Percentiles rank a stretch among this genome's conserved stretches.
Conservation (phyloP, 2,113 vertebrate genomes). For the Nothocercus nigrocapillus region DNA sequence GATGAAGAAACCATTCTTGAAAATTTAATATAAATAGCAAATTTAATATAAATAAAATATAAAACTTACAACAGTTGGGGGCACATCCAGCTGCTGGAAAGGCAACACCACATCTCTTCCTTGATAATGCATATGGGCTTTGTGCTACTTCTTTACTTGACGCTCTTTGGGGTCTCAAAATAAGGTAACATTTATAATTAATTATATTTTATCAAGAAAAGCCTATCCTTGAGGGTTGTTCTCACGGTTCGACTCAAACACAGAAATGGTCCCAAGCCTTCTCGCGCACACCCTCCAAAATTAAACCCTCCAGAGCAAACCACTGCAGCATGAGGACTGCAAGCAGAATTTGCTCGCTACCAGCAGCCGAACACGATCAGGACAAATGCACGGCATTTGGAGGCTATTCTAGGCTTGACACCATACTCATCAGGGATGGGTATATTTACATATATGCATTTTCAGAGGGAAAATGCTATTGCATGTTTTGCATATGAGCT, state of each 20-base stretch:
- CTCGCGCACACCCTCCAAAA: background rate
- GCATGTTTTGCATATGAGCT: background rate
- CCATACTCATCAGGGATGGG: background rate
- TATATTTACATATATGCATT: background rate
- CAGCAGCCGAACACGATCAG: background rate
- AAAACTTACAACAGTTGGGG: background rate
- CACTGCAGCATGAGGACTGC: background rate
- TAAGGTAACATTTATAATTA: background rate
- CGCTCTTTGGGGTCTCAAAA: background rate
- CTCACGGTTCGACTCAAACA: background rate
- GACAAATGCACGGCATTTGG: background rate
- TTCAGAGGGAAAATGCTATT: background rate
- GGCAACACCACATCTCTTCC: background rate
- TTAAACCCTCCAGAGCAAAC: background rate
- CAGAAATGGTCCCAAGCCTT: background rate
- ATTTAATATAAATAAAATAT: background rate
- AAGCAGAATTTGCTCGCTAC: background rate
- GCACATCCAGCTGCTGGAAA: background rate
- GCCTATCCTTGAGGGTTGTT: background rate
- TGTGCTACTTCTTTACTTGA: background rate
- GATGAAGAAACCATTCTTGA: background rate
- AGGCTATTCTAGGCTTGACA: background rate
- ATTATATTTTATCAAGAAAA: background rate
- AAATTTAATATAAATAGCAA: background rate
- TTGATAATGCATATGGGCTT: accelerated